A percentile compares a stretch with the other conserved stretches of the same genome.
phyloP scores from a whole-genome alignment of 2,113 vertebrate species.

The Romanogobio albipinnatus region DNA sequence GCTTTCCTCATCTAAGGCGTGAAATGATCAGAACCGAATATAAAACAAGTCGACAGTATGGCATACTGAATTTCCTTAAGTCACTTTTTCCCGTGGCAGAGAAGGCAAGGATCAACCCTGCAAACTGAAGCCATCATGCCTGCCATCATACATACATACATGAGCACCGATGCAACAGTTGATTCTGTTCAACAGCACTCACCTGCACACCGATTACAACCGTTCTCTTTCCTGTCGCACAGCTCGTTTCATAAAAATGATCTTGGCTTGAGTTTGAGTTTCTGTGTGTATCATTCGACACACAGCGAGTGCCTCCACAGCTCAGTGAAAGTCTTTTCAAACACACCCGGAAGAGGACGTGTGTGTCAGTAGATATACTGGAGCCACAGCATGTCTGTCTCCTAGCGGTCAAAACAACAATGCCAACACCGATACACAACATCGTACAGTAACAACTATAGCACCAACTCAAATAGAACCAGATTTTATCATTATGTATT shows the following conservation, averaged over 20 bases:
- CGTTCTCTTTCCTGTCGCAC: neutral
- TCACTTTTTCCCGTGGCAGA: slow-evolving; percentile 4
- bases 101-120: neutral
- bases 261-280: neutral
- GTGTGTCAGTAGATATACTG: neutral
- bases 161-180: slow-evolving; percentile 36
- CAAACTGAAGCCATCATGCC: slow-evolving; percentile 25
- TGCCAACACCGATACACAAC: neutral
- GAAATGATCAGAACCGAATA: neutral
- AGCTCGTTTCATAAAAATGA: slow-evolving; percentile 26
- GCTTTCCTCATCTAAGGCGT: neutral
- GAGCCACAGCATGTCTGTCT: slow-evolving; percentile 13
- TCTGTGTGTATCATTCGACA: slow-evolving; percentile 28
- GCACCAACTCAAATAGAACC: neutral
- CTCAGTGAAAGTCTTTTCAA: slow-evolving; percentile 43
- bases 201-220: slow-evolving; percentile 37
- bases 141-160: slow-evolving; percentile 14
- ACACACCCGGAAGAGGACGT: slow-evolving; percentile 52
- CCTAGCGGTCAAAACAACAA: slow-evolving; percentile 34
- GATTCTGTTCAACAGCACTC: slow-evolving; percentile 16
- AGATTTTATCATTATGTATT: neutral
- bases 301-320: neutral
- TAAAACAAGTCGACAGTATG: neutral
- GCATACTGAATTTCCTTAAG: neutral
- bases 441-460: neutral